Conservation (phyloP, 2,113 vertebrate species). For the Labeo catla region DNA sequence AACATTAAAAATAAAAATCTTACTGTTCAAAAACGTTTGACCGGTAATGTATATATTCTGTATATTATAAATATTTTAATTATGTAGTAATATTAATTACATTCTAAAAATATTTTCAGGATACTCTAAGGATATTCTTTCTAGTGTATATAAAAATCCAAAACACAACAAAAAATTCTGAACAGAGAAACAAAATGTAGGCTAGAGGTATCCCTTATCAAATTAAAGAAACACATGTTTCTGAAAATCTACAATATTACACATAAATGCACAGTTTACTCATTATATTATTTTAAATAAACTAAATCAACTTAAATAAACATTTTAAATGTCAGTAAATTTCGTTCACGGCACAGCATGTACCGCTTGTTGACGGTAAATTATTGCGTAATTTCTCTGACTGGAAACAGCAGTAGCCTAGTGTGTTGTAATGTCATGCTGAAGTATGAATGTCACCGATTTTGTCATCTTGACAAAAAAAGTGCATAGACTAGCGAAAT, state of each 20-base stretch:
- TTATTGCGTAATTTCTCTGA: constrained; percentile 9
- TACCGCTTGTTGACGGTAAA: not conserved
- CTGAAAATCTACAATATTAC: not conserved
- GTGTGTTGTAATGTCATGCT: not conserved
- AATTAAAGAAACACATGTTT: not conserved
- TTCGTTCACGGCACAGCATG: not conserved
- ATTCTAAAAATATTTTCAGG: not conserved
- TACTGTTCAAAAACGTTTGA: too few species aligned
- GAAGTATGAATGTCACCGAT: not conserved
- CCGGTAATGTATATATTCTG: not conserved
- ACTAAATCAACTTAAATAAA: not conserved
- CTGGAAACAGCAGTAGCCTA: not conserved
- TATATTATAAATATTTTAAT: not conserved
- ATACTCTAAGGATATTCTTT: not conserved
- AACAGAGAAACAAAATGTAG: not conserved
- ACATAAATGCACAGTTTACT: not conserved
- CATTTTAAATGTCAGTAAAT: not conserved
- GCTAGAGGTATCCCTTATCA: not conserved
- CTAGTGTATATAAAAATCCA: not conserved
- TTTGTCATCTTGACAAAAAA: not conserved
- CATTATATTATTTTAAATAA: not conserved
- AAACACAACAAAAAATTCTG: not conserved
- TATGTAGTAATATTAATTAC: not conserved
- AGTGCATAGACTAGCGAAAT: not conserved
- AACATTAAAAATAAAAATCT: too few species aligned